Conservation (phyloP, 2,113 vertebrate genomes). For the Gallinago undulata region DNA sequence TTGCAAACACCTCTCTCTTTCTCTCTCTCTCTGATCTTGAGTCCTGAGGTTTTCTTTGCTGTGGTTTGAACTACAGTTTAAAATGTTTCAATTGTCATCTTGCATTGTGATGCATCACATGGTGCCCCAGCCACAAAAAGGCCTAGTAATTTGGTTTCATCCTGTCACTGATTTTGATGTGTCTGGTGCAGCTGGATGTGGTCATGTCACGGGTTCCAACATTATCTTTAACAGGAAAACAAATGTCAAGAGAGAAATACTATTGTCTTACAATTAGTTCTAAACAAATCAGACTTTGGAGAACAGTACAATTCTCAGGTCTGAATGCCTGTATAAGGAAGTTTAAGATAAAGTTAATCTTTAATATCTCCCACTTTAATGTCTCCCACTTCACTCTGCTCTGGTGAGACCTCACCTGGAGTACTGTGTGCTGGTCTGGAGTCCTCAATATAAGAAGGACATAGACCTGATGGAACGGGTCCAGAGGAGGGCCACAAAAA, state of each 20-base stretch:
- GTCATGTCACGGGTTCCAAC: constrained; percentile 69
- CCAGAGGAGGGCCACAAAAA: no score
- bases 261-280: constrained; percentile 63
- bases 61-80: constrained; percentile 68
- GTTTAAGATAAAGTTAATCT: background rate
- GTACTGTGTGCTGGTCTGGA: no score
- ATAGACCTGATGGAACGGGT: no score
- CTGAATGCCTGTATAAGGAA: background rate
- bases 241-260: constrained; percentile 61
- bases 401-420: no score
- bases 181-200: constrained; percentile 70
- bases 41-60: constrained; percentile 72
- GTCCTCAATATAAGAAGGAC: no score
- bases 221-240: constrained; percentile 72
- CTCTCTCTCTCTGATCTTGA: constrained; percentile 56
- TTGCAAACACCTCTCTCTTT: constrained; percentile 69
- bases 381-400: no score
- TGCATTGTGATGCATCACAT: constrained; percentile 70
- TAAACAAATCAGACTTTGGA: constrained; percentile 46
- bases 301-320: constrained; percentile 41
- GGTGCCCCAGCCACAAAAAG: constrained; percentile 70
- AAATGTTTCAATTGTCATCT: constrained; percentile 71
- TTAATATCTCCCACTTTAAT: background rate
- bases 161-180: constrained; percentile 72
- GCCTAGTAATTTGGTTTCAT: constrained; percentile 68